A percentile compares a stretch with the other conserved stretches of the same genome.
phyloP scores from a whole-genome alignment of 2,888 invertebrate species.

The Xanthostigma xanthostigma region DNA sequence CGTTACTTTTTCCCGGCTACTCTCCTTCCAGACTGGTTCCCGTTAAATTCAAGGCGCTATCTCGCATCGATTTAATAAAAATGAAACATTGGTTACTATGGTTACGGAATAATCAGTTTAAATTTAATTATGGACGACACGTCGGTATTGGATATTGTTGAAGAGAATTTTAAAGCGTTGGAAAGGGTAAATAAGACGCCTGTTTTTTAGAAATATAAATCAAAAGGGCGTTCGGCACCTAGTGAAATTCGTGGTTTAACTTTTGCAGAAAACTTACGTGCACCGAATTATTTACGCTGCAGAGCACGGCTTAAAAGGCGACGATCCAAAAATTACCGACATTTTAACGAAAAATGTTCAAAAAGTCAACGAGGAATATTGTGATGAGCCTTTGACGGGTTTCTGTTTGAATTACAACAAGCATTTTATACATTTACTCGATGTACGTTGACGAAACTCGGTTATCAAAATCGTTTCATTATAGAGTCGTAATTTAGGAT shows the following conservation, averaged over 20 bases:
- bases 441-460: constrained; percentile 17
- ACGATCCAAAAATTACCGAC: constrained; percentile 23
- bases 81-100: too few relatives aligned
- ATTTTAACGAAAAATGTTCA: constrained; percentile 24
- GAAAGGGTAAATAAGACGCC: constrained; percentile 9
- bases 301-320: constrained; percentile 27
- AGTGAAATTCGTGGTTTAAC: too few relatives aligned
- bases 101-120: not conserved
- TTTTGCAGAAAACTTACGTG: constrained; percentile 30
- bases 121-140: constrained; percentile 8
- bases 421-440: constrained; percentile 15
- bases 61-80: too few relatives aligned
- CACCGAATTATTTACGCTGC: constrained; percentile 34
- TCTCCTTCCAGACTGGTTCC: too few relatives aligned
- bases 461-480: not conserved
- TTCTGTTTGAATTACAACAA: constrained; percentile 12
- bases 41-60: too few relatives aligned
- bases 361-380: constrained; percentile 14
- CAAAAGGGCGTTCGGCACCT: too few relatives aligned
- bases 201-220: too few relatives aligned
- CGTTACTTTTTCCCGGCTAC: too few relatives aligned
- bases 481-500: not conserved
- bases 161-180: constrained; percentile 12
- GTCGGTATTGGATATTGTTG: constrained; percentile 12
- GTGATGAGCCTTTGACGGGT: constrained; percentile 14